Evolutionary conservation across 2,888 invertebrate species (phyloP).

Genomic region (Temnothorax ravouxi): DNA sequence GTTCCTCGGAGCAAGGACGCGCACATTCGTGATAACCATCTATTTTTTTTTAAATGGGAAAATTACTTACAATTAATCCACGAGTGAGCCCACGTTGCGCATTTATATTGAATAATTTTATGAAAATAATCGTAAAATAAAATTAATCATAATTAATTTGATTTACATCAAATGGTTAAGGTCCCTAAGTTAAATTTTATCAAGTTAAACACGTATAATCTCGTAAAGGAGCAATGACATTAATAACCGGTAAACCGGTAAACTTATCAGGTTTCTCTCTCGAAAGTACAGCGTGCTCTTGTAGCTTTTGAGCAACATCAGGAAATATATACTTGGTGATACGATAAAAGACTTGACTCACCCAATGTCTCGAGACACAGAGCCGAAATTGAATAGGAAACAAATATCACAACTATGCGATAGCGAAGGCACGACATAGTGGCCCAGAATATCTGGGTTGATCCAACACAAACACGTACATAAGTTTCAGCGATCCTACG

Average conservation of each 20-base stretch:
- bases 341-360: constrained; percentile 43
- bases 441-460: constrained; percentile 64
- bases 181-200: too few species aligned
- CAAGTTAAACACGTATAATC: neutral
- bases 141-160: too few species aligned
- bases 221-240: neutral
- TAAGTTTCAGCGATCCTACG: constrained; percentile 54
- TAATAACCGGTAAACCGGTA: neutral
- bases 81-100: neutral
- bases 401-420: constrained; percentile 24
- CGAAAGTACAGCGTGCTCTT: neutral
- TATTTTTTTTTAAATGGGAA: constrained; percentile 51
- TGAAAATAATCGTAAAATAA: neutral
- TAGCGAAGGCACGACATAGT: constrained; percentile 62
- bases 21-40: constrained; percentile 73
- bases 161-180: too few species aligned
- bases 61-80: neutral
- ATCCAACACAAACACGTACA: constrained; percentile 46
- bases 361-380: constrained; percentile 48
- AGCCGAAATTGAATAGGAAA: constrained; percentile 17
- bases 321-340: neutral
- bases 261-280: neutral
- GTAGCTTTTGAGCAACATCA: too few species aligned
- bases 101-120: neutral
- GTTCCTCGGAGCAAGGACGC: constrained; percentile 71